Evolutionary conservation across 2,888 invertebrate species (phyloP).

Genomic region (Eulithis prunata): DNA sequence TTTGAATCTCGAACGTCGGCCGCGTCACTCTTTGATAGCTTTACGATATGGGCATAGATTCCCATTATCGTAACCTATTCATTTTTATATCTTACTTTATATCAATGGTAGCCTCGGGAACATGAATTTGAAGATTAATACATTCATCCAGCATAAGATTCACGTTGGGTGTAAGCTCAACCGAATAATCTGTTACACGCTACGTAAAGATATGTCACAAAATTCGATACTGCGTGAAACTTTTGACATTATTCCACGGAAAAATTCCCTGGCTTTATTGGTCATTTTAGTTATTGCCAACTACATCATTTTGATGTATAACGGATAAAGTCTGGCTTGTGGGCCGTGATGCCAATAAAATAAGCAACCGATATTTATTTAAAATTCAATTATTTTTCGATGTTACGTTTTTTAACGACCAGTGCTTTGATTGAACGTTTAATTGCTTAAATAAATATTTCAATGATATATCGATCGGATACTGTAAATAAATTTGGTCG

Average conservation of each 20-base stretch:
- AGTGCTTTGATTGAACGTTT: constrained; percentile 56
- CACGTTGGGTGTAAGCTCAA: not conserved
- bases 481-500: constrained; percentile 34
- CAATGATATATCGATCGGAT: constrained; percentile 46
- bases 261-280: constrained; percentile 19
- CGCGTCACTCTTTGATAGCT: constrained; percentile 56
- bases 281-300: constrained; percentile 29
- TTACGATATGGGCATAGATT: constrained; percentile 47
- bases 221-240: constrained; percentile 3
- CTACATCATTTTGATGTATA: constrained; percentile 28
- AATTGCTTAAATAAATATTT: constrained; percentile 64
- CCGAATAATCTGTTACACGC: not conserved
- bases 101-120: constrained; percentile 27
- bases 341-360: constrained; percentile 40
- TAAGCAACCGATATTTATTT: constrained; percentile 43
- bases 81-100: constrained; percentile 38
- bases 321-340: constrained; percentile 33
- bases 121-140: constrained; percentile 20
- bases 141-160: constrained; percentile 7
- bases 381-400: constrained; percentile 59
- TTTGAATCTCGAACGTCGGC: constrained; percentile 58
- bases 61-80: constrained; percentile 37
- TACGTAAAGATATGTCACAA: constrained; percentile 2
- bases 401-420: constrained; percentile 49
- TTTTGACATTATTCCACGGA: constrained; percentile 7